Base-by-base conservation (phyloP, 2,888 invertebrate species). In the Macrosoma leucophasiata region DNA sequence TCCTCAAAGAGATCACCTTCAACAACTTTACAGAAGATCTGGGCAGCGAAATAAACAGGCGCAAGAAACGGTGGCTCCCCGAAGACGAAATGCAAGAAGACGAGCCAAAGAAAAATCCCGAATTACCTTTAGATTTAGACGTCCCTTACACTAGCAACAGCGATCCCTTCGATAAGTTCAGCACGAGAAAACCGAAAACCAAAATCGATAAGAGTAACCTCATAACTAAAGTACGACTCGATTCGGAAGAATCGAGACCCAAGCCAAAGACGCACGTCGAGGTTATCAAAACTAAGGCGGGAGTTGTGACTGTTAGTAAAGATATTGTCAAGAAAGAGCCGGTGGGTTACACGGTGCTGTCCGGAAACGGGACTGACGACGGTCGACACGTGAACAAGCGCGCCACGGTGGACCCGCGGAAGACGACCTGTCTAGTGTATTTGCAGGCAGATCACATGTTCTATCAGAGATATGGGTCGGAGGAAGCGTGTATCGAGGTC, bases 371-470 rank as follows among this genome's bases (percentile, higher is more conserved):
- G 1, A 85, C 73, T 4, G 87, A 87, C 31, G 85, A 87, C 41
- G 85, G 86, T 17, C 72, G 88, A 28, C 88, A 88, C 55, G 87
- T 89, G 12, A 88, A 87, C 55, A 90, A 89, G 60, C 78, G 90
- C 43, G 91, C 90, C 4, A 90, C 90, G 1, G 88, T 93, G 23
- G 93, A 93, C 72, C 94, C 94, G 13, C 89, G 91, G 52, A 96
- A 96, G 72, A 96, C 94, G 20, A 96, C 97, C 0, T 98, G 98
- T 63, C 93, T 96, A 88, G 87, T 98, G 36, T 97, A 96, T 71
- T 86, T 99, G 57, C 97, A 98, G 76, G 97, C 98, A 3, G 95
- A 96, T 79, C 97, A 98, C 75, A 92, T 96, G 76, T 95, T 99
- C 76, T 98, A 93, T 79, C 92, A 96, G 63, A 91, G 96, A 76